phyloP scores from a whole-genome alignment of 2,797 vertebrate genomes.

The Graptemys geographica region DNA sequence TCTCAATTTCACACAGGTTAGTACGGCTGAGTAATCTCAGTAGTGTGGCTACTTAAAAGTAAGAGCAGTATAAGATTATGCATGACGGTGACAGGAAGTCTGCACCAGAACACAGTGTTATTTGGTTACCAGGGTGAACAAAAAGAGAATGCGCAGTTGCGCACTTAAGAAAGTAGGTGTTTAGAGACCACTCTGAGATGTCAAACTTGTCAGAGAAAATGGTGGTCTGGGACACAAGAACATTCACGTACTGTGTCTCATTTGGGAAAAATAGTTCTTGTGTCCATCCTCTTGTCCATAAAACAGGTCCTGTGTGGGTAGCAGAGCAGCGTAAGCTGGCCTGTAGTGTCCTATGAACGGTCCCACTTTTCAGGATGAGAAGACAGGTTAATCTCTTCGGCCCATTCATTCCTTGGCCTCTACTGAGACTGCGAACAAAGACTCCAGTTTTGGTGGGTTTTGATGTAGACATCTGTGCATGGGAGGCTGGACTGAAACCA shows the following conservation, averaged over 20 bases:
- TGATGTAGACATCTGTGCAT: background rate
- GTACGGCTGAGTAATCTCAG: constrained; percentile 42
- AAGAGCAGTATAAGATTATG: constrained; percentile 35
- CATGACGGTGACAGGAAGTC: constrained; percentile 28
- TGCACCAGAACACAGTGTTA: background rate
- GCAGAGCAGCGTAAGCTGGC: background rate
- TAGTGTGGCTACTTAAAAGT: constrained; percentile 50
- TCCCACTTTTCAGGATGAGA: background rate
- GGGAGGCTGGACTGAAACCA: background rate
- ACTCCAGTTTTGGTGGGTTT: background rate
- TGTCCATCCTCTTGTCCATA: background rate
- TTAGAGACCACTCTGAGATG: background rate
- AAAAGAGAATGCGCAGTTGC: background rate
- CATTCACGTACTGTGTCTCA: background rate
- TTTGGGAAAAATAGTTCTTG: background rate
- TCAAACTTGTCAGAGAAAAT: background rate
- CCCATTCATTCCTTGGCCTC: background rate
- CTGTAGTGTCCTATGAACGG: background rate
- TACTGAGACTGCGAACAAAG: background rate
- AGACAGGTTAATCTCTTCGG: background rate
- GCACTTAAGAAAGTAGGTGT: background rate
- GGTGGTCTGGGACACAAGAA: background rate
- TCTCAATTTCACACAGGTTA: background rate
- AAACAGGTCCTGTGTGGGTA: background rate
- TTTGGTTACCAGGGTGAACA: background rate